phyloP scores from a whole-genome alignment of 1,140 invertebrate genomes.

The Zaprionus kolodkinae region DNA sequence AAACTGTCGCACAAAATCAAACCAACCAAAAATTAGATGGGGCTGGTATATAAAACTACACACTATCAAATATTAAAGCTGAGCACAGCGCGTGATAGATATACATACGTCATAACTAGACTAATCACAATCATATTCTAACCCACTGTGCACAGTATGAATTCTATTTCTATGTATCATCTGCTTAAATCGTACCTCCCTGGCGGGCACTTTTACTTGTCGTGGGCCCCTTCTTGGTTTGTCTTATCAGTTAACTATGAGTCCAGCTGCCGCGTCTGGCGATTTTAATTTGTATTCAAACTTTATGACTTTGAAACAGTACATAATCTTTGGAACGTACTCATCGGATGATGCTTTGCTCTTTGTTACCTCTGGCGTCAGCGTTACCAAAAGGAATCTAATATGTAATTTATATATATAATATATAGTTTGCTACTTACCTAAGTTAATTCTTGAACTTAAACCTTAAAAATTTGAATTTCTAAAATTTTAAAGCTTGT shows the following conservation, averaged over 20 bases:
- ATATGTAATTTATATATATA: neutral
- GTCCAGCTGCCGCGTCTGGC: conserved; percentile 8
- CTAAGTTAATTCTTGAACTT: neutral
- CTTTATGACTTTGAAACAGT: conserved; percentile 9
- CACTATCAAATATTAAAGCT: neutral
- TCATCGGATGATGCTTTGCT: conserved; percentile 4
- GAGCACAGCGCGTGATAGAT: neutral
- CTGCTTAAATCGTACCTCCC: neutral
- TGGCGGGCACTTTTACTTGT: conserved; percentile 10
- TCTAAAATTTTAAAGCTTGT: conserved; percentile 3
- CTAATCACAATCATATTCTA: neutral
- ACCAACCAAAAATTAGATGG: too few species aligned
- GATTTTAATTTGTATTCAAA: conserved; percentile 12
- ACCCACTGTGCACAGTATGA: conserved; percentile 5
- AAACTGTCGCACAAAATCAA: too few species aligned
- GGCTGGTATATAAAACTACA: neutral
- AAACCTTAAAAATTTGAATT: conserved; percentile 5
- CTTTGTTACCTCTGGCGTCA: conserved; percentile 14
- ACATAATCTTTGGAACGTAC: neutral
- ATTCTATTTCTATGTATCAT: neutral
- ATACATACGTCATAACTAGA: neutral
- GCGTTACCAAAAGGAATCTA: neutral
- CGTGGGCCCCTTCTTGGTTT: conserved; percentile 4
- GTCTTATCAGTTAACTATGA: conserved; percentile 12
- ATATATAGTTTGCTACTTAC: neutral